Percentiles rank a stretch among this genome's conserved stretches.
phyloP scores from a whole-genome alignment of 1,140 invertebrate species.

The Physella acuta region DNA sequence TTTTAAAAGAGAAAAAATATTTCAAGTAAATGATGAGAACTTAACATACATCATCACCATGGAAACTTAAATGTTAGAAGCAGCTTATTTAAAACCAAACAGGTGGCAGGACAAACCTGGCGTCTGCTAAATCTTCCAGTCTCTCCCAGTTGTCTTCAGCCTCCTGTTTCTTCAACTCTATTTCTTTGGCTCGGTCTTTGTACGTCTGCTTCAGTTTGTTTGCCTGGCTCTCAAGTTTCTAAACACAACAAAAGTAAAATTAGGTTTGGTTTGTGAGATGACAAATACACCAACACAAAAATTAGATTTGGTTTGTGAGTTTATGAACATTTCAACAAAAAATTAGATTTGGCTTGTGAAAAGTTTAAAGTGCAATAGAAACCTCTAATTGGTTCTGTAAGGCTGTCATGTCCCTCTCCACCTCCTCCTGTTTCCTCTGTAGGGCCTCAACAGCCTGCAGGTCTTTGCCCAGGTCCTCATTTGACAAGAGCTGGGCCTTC shows the following conservation, averaged over 20 bases:
- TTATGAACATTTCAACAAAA: neutral
- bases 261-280: neutral
- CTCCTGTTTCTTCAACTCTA: constrained; percentile 87
- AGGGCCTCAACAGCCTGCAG: constrained; percentile 91
- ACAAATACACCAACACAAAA: neutral
- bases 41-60: neutral
- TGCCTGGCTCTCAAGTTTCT: constrained; percentile 55
- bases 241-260: constrained; percentile 26
- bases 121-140: constrained; percentile 68
- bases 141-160: constrained; percentile 91
- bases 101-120: constrained; percentile 43
- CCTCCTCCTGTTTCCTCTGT: constrained; percentile 93
- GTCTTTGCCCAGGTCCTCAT: constrained; percentile 94
- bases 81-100: neutral
- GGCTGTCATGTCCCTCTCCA: constrained; percentile 94
- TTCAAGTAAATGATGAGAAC: neutral
- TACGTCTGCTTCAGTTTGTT: constrained; percentile 82
- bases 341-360: too few species aligned
- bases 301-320: neutral
- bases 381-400: constrained; percentile 68
- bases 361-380: too few species aligned
- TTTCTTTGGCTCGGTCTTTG: constrained; percentile 87
- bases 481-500: constrained; percentile 73
- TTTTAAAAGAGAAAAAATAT: constrained; percentile 29
- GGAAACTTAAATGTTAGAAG: neutral